These are phyloP conservation scores for Coleophora deauratella DNA, from an alignment of 2,888 invertebrate genomes.

Conservation along the genomic window DNA sequence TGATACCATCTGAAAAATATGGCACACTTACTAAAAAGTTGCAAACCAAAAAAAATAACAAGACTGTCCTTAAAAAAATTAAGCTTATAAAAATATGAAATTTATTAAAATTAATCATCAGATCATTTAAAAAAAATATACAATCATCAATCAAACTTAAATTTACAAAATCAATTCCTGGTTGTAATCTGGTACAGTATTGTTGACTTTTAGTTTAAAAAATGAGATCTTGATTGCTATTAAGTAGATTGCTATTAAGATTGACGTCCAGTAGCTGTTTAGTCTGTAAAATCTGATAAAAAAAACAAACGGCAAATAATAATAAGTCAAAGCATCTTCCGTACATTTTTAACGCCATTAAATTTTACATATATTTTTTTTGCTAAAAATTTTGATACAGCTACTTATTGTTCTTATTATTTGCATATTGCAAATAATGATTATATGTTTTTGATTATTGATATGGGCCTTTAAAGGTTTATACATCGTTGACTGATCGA, in stretches of 20 bases:
- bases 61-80: conserved; percentile 3
- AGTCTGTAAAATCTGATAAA: neutral
- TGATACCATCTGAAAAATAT: conserved; percentile 25
- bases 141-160: conserved; percentile 1
- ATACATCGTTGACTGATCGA: conserved; percentile 52
- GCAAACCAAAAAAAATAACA: conserved; percentile 9
- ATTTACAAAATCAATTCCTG: conserved; percentile 3
- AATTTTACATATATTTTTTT: conserved; percentile 18
- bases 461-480: conserved; percentile 72
- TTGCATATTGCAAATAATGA: conserved; percentile 60
- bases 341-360: conserved; percentile 25
- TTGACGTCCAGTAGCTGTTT: no score
- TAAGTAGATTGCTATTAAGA: no score
- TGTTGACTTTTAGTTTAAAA: neutral
- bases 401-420: conserved; percentile 68
- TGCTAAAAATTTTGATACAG: conserved; percentile 48
- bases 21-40: conserved; percentile 24
- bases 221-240: no score
- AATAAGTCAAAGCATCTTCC: conserved; percentile 50
- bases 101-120: conserved; percentile 17
- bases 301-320: neutral
- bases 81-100: conserved; percentile 13
- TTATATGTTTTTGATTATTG: conserved; percentile 71
- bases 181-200: neutral
- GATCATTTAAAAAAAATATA: conserved; percentile 25